Conservation (phyloP, 2,113 vertebrate genomes). For the Onychorhynchus coronatus region DNA sequence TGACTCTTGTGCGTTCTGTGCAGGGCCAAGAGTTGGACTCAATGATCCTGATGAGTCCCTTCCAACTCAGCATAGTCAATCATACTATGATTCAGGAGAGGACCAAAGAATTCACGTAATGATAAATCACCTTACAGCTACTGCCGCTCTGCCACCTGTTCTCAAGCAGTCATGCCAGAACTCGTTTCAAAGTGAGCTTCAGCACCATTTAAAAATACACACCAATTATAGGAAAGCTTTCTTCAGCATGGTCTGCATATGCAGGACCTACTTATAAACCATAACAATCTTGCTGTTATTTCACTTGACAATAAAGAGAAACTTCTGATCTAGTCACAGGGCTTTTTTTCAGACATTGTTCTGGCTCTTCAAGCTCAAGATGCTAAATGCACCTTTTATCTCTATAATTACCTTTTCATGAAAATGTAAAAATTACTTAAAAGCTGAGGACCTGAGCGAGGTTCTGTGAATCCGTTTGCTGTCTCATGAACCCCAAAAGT, state of each 20-base stretch:
- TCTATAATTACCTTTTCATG: neutral
- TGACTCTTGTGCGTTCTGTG: neutral
- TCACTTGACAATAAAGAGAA: neutral
- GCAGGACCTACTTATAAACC: neutral
- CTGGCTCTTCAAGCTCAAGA: neutral
- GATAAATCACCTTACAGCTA: neutral
- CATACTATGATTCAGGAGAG: neutral
- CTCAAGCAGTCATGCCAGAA: neutral
- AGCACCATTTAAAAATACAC: neutral
- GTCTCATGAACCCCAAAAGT: neutral
- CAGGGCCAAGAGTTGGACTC: neutral
- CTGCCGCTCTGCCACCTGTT: neutral
- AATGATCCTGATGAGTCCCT: neutral
- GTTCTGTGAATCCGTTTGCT: neutral
- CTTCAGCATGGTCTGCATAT: neutral
- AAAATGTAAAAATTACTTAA: neutral
- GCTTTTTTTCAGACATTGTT: neutral
- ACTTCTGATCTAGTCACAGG: neutral
- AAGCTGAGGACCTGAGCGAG: neutral
- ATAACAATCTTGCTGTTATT: neutral
- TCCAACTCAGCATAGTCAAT: fast-evolving
- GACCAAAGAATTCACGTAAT: neutral
- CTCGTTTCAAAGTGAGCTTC: neutral
- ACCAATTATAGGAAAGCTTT: neutral
- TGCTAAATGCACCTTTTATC: neutral